Conservation (phyloP, 2,113 vertebrate genomes). For the Limanda limanda region DNA sequence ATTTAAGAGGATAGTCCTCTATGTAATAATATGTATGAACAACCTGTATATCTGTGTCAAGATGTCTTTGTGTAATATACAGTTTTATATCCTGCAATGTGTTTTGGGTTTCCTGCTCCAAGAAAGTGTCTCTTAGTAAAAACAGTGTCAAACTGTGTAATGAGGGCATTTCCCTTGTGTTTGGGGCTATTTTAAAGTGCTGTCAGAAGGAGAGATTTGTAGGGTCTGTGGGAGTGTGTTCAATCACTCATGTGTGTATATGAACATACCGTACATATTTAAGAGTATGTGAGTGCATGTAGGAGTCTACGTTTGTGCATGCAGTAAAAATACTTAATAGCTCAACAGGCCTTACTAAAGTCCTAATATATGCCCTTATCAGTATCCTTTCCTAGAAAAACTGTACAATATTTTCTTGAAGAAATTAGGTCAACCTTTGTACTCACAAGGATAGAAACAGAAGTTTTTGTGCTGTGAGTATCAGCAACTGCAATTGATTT, state of each 20-base stretch:
- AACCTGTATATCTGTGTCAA: not conserved
- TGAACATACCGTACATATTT: not conserved
- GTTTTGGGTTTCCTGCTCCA: slow-evolving; percentile 32
- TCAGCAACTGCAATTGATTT: not conserved
- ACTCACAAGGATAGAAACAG: not conserved
- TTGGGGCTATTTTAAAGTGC: slow-evolving; percentile 59
- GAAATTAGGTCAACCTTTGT: not conserved
- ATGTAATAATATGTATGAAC: not conserved
- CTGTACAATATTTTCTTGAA: not conserved
- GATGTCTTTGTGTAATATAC: slow-evolving; percentile 13
- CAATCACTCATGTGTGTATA: not conserved
- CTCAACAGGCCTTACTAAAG: not conserved
- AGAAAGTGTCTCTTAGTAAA: slow-evolving; percentile 42
- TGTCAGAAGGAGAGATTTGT: slow-evolving; percentile 33
- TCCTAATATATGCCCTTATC: not conserved
- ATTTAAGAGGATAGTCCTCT: not conserved
- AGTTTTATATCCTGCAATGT: slow-evolving; percentile 22
- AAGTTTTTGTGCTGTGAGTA: not conserved
- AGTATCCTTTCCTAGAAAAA: not conserved
- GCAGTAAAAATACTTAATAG: not conserved
- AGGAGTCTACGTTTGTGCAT: not conserved
- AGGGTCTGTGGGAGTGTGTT: slow-evolving; percentile 7
- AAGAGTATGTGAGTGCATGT: not conserved
- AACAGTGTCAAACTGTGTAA: slow-evolving; percentile 60
- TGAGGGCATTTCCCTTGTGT: slow-evolving; percentile 66